Base-by-base conservation (phyloP, 2,113 vertebrate species). In the Cyprinodon tularosa region DNA sequence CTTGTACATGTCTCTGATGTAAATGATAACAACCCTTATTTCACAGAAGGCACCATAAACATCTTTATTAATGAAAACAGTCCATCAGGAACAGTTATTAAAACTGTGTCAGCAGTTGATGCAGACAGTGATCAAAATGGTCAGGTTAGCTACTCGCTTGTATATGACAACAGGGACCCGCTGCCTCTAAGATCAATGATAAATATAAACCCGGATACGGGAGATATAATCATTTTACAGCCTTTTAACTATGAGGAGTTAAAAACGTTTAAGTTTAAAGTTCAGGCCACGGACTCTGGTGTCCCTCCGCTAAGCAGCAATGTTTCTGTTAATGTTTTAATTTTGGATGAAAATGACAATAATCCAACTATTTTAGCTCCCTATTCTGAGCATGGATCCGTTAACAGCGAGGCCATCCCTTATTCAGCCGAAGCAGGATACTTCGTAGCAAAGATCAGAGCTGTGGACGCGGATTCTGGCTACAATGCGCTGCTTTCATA, bases 141-240 rank as follows among this genome's bases (percentile, higher is more conserved):
- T 4, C 68, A 72, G 0, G 47, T 93, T 44, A 83, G 60, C 3
- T 94, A 91, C 62, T 90, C 82, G 0, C 70, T 92, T 67, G 17
- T 86, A 61, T 62, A 84, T 0, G 76, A 20, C 1, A 67, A 66
- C 14, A 76, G 13, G 22, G 59, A 85, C 4, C 17, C 66, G 9
- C 0, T 82, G 0, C 81, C 82, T 0, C 0, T 84, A 0, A 77
- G 86, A 0, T 68, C 80, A 4, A 74, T 89, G 68, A 5, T 90
- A 0, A 91, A 88, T 12, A 86, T 96, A 8, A 93, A 93, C 76
- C 82, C 90, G 12, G 90, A 83, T 0, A 92, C 76, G 4, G 93
- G 93, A 67, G 90, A 91, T 0, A 84, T 94, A 45, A 45, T 89
- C 68, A 89, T 48, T 1, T 67, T 91, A 15, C 89, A 92, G 61